These are phyloP conservation scores for Rhyacichthys aspro DNA, from an alignment of 2,797 vertebrate species.

Conservation along the genomic window DNA sequence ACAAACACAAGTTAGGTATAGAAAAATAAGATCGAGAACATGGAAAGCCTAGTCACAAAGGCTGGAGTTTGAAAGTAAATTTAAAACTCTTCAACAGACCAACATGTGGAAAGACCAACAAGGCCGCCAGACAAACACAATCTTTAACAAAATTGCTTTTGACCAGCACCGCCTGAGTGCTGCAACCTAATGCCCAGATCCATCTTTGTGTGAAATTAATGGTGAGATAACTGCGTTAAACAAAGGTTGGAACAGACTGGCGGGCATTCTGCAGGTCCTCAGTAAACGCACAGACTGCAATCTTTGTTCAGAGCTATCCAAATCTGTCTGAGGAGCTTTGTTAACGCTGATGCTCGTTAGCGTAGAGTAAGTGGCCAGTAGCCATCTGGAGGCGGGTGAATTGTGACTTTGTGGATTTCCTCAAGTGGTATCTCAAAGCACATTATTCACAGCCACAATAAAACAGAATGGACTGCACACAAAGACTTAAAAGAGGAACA, in stretches of 20 bases:
- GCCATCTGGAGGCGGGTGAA: constrained; percentile 45
- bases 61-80: no score
- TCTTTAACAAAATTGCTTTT: constrained; percentile 11
- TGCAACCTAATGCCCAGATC: no score
- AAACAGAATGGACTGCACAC: background rate
- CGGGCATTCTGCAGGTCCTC: constrained; percentile 21
- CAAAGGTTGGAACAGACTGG: constrained; percentile 44
- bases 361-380: constrained; percentile 32
- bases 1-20: background rate
- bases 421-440: background rate
- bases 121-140: background rate
- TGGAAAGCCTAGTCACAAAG: no score
- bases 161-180: constrained; percentile 5
- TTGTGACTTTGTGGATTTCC: background rate
- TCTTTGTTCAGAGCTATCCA: constrained; percentile 46
- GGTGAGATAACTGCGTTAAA: constrained; percentile 56
- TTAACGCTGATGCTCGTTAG: constrained; percentile 46
- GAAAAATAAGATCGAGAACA: no score
- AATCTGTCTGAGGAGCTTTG: constrained; percentile 27
- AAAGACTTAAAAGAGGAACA: constrained; percentile 32
- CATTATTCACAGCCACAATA: background rate
- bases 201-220: constrained; percentile 46
- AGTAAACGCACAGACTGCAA: no score
- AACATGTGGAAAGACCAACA: constrained; percentile 13
- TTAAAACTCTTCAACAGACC: background rate